A percentile compares a stretch with the other conserved stretches of the same genome.
phyloP scores from a whole-genome alignment of 2,888 invertebrate species.

The Protophormia terraenovae region DNA sequence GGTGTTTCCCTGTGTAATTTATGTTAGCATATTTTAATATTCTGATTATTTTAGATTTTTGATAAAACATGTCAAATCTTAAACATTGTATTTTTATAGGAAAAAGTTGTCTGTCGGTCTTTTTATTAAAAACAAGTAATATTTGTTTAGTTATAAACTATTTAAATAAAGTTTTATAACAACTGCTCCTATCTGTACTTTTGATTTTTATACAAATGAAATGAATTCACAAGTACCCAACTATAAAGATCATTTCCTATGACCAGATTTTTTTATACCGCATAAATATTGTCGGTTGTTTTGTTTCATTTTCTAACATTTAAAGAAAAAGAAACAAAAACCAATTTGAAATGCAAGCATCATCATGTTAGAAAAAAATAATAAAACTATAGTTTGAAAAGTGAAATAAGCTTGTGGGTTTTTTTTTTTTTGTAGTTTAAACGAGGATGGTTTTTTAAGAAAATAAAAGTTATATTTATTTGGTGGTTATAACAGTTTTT shows the following conservation, averaged over 20 bases:
- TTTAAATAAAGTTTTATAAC: not conserved
- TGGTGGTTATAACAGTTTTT: not conserved
- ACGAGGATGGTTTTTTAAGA: not conserved
- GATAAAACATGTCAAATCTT: not conserved
- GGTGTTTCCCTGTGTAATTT: too few relatives aligned
- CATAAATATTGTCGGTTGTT: not conserved
- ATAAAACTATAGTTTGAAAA: not conserved
- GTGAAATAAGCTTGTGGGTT: not conserved
- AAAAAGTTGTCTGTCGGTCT: not conserved
- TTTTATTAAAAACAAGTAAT: not conserved
- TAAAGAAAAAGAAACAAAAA: not conserved
- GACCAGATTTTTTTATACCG: slow-evolving; percentile 16
- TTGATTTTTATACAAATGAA: not conserved
- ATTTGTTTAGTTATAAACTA: not conserved
- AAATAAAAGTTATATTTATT: not conserved
- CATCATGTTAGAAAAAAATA: not conserved
- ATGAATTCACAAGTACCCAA: not conserved
- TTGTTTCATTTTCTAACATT: not conserved
- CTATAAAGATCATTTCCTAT: slow-evolving; percentile 15
- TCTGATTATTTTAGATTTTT: not conserved
- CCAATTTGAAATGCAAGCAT: not conserved
- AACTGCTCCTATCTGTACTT: not conserved
- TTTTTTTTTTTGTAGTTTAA: not conserved
- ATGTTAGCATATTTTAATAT: not conserved
- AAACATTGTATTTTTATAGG: not conserved